Base-by-base conservation (phyloP, 2,888 invertebrate genomes). In the Melangyna quadrimaculata region DNA sequence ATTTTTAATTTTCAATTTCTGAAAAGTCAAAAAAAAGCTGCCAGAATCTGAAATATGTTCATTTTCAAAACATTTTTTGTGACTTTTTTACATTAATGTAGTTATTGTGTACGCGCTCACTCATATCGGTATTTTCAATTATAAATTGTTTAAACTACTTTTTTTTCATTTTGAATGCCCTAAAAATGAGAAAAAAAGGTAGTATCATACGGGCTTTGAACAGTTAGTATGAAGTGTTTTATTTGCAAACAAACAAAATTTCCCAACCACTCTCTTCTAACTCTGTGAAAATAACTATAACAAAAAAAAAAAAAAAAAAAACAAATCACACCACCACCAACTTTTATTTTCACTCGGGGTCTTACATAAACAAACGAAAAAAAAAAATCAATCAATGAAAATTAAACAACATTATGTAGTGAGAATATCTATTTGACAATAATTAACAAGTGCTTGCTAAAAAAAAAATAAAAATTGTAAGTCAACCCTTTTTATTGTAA, bases 401-500 rank as follows among this genome's bases (percentile, higher is more conserved):
- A 35, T 9, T 43, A 53, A 57, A 59, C 48, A 67, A 59, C 65
- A 48, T 80, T 80, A 35, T 61, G 67, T 80, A 77, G 67, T 67
- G 75, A 80, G 74, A 79, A 77, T 77, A 80, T 75, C 57, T 80
- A 84, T 75, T 84, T 84, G 84, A 84, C 84, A 84, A 84, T 84
- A 84, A 84, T 80, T 67, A 80, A 77, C 75, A 80, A 79, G 79
- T 75, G 71, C 75, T 84, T 80, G 71, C 65, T 71, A 53, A 67
- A 79, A 53, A 37, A 57, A 27, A 22, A n/a, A 69, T 57, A 43
- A 55, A 19, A 27, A 37, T 17, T 69, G 59, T 75, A 79, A 84
- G 74, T 27, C 61, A 74, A 79, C 79, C 79, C 55, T 65, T 65
- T 69, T 65, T 55, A 48, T 73, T 82, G 73, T 59, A 65, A 71